These are phyloP conservation scores for Timema podura DNA, from an alignment of 2,888 invertebrate species.

Conservation along the genomic window DNA sequence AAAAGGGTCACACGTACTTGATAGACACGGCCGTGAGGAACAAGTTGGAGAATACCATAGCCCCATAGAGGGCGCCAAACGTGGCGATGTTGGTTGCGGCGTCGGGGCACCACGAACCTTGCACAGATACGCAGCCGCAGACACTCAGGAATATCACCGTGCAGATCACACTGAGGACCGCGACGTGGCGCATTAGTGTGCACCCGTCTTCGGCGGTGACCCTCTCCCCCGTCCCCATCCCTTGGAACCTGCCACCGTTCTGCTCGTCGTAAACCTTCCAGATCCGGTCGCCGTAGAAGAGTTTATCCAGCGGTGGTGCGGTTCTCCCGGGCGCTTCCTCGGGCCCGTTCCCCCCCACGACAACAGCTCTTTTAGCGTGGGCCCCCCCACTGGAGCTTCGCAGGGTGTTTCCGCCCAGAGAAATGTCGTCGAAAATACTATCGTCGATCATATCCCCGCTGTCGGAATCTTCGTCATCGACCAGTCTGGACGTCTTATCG, in stretches of 20 bases:
- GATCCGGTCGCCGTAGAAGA: no score
- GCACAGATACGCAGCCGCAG: neutral
- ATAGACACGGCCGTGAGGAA: neutral
- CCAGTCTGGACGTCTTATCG: neutral
- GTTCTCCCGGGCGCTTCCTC: no score
- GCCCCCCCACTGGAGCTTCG: neutral
- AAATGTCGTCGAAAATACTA: slow-evolving; percentile 5
- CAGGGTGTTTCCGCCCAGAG: neutral
- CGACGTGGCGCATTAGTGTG: neutral
- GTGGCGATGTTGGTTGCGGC: neutral
- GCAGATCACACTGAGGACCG: neutral
- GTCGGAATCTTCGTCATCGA: neutral
- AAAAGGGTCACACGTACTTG: neutral
- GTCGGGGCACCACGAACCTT: neutral
- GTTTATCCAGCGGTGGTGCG: no score
- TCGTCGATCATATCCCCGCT: slow-evolving; percentile 2
- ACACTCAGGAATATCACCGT: neutral
- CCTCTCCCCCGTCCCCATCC: neutral
- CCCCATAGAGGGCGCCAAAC: neutral
- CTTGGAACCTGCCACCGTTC: no score
- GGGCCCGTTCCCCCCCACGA: no score
- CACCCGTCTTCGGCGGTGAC: neutral
- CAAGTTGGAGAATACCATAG: neutral
- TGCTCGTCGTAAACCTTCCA: no score
- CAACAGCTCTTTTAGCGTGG: no score